Evolutionary conservation across 2,888 invertebrate species (phyloP).

Genomic region (Ichneumoninae sp.): DNA sequence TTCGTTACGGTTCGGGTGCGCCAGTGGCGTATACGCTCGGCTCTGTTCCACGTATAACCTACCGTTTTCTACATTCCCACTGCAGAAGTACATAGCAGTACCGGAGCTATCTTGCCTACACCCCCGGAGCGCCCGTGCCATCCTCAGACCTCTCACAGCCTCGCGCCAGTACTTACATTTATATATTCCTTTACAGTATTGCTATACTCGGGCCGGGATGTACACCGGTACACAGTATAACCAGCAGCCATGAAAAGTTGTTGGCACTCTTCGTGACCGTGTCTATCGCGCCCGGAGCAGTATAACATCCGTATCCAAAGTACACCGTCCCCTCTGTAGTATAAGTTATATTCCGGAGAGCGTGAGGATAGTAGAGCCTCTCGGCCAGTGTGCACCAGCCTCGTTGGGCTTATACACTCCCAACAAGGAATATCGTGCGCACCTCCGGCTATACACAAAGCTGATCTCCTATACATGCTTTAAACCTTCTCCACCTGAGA

Average conservation of each 20-base stretch:
- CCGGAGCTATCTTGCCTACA: background rate
- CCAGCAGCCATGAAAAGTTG: constrained; percentile 53
- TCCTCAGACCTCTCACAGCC: constrained; percentile 24
- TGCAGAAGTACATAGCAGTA: background rate
- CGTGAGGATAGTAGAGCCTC: constrained; percentile 24
- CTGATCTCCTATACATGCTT: constrained; percentile 44
- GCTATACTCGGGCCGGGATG: constrained; percentile 18
- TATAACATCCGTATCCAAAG: constrained; percentile 46
- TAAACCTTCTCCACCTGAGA: constrained; percentile 8
- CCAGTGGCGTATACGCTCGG: constrained; percentile 1
- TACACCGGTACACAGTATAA: constrained; percentile 34
- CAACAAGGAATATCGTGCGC: constrained; percentile 45
- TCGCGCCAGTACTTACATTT: constrained; percentile 25
- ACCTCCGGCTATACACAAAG: constrained; percentile 45
- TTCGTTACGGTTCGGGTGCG: constrained; percentile 38
- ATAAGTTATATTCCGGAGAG: constrained; percentile 53
- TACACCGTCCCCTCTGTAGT: constrained; percentile 26
- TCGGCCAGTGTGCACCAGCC: constrained; percentile 36
- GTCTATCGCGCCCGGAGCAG: constrained; percentile 52
- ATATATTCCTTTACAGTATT: constrained; percentile 41
- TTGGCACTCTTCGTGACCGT: constrained; percentile 48
- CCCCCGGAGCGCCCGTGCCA: constrained; percentile 17
- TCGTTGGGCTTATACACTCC: constrained; percentile 52
- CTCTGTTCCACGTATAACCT: background rate
- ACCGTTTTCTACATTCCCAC: constrained; percentile 17